These are phyloP conservation scores for Lamprotornis superbus DNA, from an alignment of 2,113 vertebrate species.

Conservation along the genomic window DNA sequence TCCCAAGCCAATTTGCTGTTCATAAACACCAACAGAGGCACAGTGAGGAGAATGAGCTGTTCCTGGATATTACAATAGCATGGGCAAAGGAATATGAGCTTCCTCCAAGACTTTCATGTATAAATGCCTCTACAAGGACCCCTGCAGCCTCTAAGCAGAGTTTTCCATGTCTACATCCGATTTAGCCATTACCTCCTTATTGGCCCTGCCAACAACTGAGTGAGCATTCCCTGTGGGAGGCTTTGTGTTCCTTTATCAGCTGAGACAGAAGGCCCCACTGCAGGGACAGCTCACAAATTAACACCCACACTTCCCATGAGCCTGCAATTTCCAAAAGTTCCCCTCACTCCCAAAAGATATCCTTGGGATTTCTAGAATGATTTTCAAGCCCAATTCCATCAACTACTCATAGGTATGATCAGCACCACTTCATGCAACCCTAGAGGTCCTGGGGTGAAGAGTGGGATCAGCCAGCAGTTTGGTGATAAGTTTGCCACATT, in stretches of 20 bases:
- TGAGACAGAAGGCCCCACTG: background rate
- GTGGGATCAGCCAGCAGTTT: background rate
- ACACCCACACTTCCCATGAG: background rate
- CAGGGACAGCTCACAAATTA: conserved; percentile 7
- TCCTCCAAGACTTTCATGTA: background rate
- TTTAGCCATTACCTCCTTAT: background rate
- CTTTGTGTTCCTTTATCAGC: background rate
- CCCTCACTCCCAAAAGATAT: background rate
- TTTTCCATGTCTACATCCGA: background rate
- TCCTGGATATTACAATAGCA: background rate
- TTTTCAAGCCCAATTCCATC: background rate
- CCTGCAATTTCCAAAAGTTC: background rate
- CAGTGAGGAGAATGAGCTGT: background rate
- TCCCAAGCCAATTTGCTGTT: conserved; percentile 29
- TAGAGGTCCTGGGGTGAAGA: background rate
- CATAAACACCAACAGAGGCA: background rate
- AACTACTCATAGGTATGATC: background rate
- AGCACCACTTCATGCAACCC: background rate
- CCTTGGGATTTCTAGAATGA: background rate
- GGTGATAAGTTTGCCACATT: background rate
- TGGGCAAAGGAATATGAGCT: background rate
- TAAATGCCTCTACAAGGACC: conserved; percentile 20
- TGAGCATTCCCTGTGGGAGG: background rate
- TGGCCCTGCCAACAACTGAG: background rate
- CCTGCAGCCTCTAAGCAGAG: background rate